Evolutionary conservation across 2,888 invertebrate genomes (phyloP).

Genomic region (Caenorhabditis panamensis): DNA sequence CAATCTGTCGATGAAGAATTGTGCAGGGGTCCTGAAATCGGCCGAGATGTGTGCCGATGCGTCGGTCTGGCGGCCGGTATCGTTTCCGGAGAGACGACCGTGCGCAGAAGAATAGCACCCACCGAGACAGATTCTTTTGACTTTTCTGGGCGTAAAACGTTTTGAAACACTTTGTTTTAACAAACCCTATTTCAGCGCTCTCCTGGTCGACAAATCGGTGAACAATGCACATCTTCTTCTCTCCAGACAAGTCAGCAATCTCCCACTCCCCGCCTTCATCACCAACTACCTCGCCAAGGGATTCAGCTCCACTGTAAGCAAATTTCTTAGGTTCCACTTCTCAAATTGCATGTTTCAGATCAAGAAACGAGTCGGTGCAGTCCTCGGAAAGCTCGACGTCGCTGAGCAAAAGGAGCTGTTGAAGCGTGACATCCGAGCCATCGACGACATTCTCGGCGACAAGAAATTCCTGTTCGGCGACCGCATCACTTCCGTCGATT

Average conservation of each 20-base stretch:
- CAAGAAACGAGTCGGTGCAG: slow-evolving; percentile 60
- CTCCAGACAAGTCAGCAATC: slow-evolving; percentile 73
- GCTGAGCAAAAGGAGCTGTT: slow-evolving; percentile 84
- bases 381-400: slow-evolving; percentile 57
- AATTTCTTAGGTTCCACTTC: background rate
- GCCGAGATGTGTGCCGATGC: slow-evolving; percentile 76
- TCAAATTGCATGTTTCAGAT: slow-evolving; percentile 51
- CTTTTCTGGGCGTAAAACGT: too few species aligned
- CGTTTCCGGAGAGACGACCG: slow-evolving; percentile 45
- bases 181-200: slow-evolving; percentile 65
- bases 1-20: slow-evolving; percentile 74
- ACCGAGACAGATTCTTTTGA: slow-evolving; percentile 69
- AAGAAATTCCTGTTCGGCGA: slow-evolving; percentile 97
- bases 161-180: too few species aligned
- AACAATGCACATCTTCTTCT: slow-evolving; percentile 71
- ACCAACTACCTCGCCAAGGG: slow-evolving; percentile 68
- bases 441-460: slow-evolving; percentile 92
- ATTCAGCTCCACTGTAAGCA: slow-evolving; percentile 64
- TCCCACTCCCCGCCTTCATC: slow-evolving; percentile 74
- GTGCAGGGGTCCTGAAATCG: slow-evolving; percentile 80
- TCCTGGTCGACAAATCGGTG: slow-evolving; percentile 69
- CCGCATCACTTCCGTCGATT: slow-evolving; percentile 88
- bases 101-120: slow-evolving; percentile 68
- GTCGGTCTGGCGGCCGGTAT: slow-evolving; percentile 39
- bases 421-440: slow-evolving; percentile 91